Base-by-base conservation (phyloP, 2,888 invertebrate genomes). In the Sicus ferrugineus region DNA sequence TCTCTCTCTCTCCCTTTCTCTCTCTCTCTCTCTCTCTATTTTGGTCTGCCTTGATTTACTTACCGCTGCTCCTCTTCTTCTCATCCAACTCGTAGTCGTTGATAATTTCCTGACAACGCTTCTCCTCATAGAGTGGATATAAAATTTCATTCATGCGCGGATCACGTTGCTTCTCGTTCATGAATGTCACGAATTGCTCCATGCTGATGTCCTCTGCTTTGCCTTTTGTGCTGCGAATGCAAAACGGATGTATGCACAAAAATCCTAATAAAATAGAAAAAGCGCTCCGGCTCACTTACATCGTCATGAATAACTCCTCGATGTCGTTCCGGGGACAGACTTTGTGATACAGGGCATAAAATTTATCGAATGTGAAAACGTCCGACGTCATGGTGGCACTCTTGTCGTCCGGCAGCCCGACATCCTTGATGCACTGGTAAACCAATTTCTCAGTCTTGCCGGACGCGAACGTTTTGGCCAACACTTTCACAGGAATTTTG, bases 271-370 rank as follows among this genome's bases (percentile, higher is more conserved):
- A 23, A 54, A 23, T 9, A 9, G 21, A 23, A 54, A 54, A 23
- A 14, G 11, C 9, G 14, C 4, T 11, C 14, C 14, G 26, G 54
- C 11, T 16, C 26, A 90, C 96, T 92, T 88, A 98, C 98, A 98
- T 93, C 72, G 93, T 92, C 83, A 95, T 91, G 84, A 98, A 99
- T 31, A 99, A 88, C 83, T 98, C 98, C 81, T 99, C 98, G 77
- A 99, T 98, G 85, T 99, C 99, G 80, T 97, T 97, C 78, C 99
- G 90, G 3, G 99, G 99, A 82, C 98, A 99, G 80, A 99, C 98
- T 88, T 97, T 98, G 85, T 98, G 98, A 86, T 99, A 99, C 14
- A 99, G 88, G 65, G 95, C 93, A 86, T 98, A 98, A 86, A 99
- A 99, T 85, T 98, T 98, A 77, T 99, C 98, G 83, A 98, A 99